Evolutionary conservation across 2,113 vertebrate species (phyloP).

Genomic region (Microcebus tavaratra): DNA sequence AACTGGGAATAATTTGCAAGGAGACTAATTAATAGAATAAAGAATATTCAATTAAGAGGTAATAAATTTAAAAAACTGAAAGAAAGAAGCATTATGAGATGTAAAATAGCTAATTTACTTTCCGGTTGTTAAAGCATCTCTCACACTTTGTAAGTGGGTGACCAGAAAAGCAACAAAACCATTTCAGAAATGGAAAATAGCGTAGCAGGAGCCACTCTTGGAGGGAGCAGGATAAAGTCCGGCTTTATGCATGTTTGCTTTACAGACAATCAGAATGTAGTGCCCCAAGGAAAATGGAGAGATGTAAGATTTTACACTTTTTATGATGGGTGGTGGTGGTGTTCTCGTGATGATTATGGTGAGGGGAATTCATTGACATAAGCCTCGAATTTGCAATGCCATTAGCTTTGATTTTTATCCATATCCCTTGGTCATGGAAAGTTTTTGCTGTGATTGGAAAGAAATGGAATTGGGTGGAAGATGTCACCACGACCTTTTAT

Average conservation of each 20-base stretch:
- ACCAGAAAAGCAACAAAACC: neutral
- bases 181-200: neutral
- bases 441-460: neutral
- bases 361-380: neutral
- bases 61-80: slow-evolving; percentile 13
- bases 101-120: slow-evolving; percentile 44
- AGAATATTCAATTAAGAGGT: slow-evolving; percentile 17
- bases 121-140: neutral
- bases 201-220: neutral
- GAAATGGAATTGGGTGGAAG: neutral
- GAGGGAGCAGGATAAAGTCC: neutral
- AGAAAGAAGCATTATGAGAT: slow-evolving; percentile 3
- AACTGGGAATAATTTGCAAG: slow-evolving; percentile 20
- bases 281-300: neutral
- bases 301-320: neutral
- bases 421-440: neutral
- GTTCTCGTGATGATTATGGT: neutral
- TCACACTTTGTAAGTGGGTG: neutral
- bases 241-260: neutral
- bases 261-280: neutral
- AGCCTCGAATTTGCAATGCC: neutral
- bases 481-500: neutral
- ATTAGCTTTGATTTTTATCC: neutral
- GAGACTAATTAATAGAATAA: neutral
- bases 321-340: neutral